Percentiles rank a stretch among this genome's conserved stretches.
Conservation (phyloP, 2,113 vertebrate genomes). For the Agelaius phoeniceus region DNA sequence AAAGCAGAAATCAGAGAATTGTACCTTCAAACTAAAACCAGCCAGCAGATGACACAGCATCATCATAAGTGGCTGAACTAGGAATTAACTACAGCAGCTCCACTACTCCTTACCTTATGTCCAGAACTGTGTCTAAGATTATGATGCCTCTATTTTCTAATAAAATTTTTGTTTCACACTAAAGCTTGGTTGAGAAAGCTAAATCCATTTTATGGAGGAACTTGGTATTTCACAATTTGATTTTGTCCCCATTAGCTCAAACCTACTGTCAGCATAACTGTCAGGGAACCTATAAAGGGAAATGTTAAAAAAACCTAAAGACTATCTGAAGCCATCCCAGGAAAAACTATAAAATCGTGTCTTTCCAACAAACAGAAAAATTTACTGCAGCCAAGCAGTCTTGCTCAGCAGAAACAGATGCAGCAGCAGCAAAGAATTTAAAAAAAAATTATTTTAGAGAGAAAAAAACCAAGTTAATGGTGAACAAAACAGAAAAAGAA, state of each 20-base stretch:
- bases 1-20: not conserved
- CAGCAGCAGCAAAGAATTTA: not conserved
- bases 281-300: not conserved
- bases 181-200: not conserved
- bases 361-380: not conserved
- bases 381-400: not conserved
- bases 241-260: constrained; percentile 1
- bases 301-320: not conserved
- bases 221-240: not conserved
- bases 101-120: not conserved
- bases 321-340: not conserved
- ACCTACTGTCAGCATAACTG: not conserved
- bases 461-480: not conserved
- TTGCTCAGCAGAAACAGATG: not conserved
- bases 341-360: not conserved
- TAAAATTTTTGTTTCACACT: not conserved
- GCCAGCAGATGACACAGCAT: not conserved
- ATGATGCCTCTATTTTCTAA: not conserved
- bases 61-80: not conserved
- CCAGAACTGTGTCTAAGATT: not conserved
- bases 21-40: not conserved
- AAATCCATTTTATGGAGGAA: not conserved
- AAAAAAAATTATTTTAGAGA: not conserved
- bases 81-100: not conserved
- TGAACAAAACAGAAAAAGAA: not conserved